Conservation (phyloP, 2,113 vertebrate species). For the Hypanus sabinus region DNA sequence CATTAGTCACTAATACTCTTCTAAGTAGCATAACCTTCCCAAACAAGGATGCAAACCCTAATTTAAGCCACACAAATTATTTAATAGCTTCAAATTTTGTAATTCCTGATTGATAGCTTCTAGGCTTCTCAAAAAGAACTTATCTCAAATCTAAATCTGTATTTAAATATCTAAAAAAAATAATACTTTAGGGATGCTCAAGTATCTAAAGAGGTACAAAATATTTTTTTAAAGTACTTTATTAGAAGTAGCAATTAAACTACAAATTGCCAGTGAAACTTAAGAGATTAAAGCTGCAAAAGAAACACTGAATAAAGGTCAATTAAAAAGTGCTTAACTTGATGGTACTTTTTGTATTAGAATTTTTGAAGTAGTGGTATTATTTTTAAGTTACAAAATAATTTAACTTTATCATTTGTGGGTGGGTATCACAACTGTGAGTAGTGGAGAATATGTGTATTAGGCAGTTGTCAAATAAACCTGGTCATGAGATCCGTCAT, state of each 20-base stretch:
- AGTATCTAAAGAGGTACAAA: not conserved
- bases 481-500: not conserved
- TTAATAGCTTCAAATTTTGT: not conserved
- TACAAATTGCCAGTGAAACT: not conserved
- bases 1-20: not conserved
- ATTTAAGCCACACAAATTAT: not conserved
- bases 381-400: not conserved
- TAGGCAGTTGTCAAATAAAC: not conserved
- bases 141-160: not conserved
- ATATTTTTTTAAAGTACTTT: not conserved
- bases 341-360: too few species aligned
- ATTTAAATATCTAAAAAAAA: not conserved
- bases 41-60: not conserved
- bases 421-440: not conserved
- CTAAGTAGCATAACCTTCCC: not conserved
- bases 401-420: not conserved
- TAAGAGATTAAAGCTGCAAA: not conserved
- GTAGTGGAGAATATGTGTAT: too few species aligned
- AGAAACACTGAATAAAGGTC: not conserved
- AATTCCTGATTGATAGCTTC: not conserved
- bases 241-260: not conserved
- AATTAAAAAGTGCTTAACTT: not conserved
- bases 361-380: not conserved
- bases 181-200: not conserved
- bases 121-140: not conserved